phyloP scores from a whole-genome alignment of 1,140 invertebrate genomes.

The Drosophila tani region DNA sequence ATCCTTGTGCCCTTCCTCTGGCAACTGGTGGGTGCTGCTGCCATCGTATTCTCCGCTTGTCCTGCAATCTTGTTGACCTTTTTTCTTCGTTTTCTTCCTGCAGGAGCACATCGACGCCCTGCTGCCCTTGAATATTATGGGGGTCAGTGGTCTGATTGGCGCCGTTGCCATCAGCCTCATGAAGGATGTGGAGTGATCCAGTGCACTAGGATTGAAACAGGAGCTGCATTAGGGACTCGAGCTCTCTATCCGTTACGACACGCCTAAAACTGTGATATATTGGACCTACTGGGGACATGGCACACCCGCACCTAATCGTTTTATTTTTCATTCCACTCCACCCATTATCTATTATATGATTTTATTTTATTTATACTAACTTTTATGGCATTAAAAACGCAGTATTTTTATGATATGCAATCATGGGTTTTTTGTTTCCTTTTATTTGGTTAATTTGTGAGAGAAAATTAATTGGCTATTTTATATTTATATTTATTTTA shows the following conservation, averaged over 20 bases:
- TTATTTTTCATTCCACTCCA: constrained; percentile 38
- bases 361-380: constrained; percentile 51
- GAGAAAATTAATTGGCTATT: not conserved
- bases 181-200: constrained; percentile 63
- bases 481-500: not conserved
- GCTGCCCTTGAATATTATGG: constrained; percentile 88
- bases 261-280: constrained; percentile 74
- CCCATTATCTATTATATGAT: constrained; percentile 27
- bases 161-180: constrained; percentile 87
- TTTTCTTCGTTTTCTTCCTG: not conserved
- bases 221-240: constrained; percentile 2
- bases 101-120: constrained; percentile 85
- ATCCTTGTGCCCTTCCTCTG: constrained; percentile 90
- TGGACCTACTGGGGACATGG: constrained; percentile 46
- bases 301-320: constrained; percentile 42
- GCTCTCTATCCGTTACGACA: constrained; percentile 23
- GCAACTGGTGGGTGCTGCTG: constrained; percentile 87
- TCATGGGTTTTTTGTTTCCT: not conserved
- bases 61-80: not conserved
- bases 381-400: constrained; percentile 41
- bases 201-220: constrained; percentile 18
- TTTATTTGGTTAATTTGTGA: not conserved
- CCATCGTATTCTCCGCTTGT: not conserved
- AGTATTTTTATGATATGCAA: constrained; percentile 26
- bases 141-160: constrained; percentile 87